Percentiles rank a stretch among this genome's conserved stretches.
Evolutionary conservation across 2,888 invertebrate genomes (phyloP).

Genomic region (Uloborus plumipes): DNA sequence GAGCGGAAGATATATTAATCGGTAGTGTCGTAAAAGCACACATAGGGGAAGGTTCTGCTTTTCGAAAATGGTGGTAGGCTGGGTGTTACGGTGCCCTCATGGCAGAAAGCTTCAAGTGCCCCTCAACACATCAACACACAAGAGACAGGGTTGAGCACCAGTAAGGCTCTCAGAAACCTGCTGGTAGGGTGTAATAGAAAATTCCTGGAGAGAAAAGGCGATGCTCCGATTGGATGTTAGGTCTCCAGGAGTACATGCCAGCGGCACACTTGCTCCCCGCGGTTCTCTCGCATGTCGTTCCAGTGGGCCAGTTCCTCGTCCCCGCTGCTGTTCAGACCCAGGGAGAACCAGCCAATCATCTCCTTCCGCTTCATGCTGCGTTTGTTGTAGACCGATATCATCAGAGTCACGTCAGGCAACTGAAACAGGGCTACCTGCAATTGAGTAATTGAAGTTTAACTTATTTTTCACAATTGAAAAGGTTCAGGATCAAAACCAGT

Average conservation of each 20-base stretch:
- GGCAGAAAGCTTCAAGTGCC: constrained; percentile 54
- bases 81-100: constrained; percentile 52
- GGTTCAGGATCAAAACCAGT: too few relatives aligned
- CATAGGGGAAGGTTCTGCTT: constrained; percentile 52
- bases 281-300: constrained; percentile 89
- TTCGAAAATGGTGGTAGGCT: constrained; percentile 45
- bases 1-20: constrained; percentile 43
- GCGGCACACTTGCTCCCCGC: constrained; percentile 89
- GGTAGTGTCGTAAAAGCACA: constrained; percentile 53
- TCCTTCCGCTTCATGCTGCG: constrained; percentile 94
- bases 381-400: constrained; percentile 92
- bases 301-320: constrained; percentile 93
- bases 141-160: constrained; percentile 45
- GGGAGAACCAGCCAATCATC: constrained; percentile 96
- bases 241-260: constrained; percentile 89
- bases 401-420: constrained; percentile 92
- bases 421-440: constrained; percentile 91
- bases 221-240: constrained; percentile 68
- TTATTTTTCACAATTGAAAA: too few relatives aligned
- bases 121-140: constrained; percentile 59
- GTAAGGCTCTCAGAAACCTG: constrained; percentile 47
- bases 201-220: constrained; percentile 21
- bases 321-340: constrained; percentile 92
- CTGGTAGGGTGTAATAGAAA: constrained; percentile 49
- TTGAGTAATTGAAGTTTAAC: constrained; percentile 3